Evolutionary conservation across 2,888 invertebrate species (phyloP), one percentile per base, ranked within the genome.

Genomic region (Coecobrya sp.): DNA sequence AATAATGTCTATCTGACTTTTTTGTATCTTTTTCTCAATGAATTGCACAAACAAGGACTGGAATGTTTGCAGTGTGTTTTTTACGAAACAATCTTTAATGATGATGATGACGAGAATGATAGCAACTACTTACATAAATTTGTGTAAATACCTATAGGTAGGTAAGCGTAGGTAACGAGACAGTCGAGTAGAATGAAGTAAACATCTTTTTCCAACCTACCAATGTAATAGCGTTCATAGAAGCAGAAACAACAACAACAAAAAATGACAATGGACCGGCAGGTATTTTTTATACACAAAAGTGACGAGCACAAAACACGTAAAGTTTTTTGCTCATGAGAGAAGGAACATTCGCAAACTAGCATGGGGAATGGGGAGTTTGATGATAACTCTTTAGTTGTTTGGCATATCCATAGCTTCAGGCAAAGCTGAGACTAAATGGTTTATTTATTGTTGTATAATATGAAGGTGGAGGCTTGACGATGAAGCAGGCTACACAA

Each of bases 1-100:
- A 59, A 4, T 2, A 55, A 55, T 13, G 59, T 59, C 59, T n/a
- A 19, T 25, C 65, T 27, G 7, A 8, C n/a, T 76, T 45, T 45
- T 49, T 49, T 22, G 11, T 30, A n/a, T 11, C 10, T 87, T 87
- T 87, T 87, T 87, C 59, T 87, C 87, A 87, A 87, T 87, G 87
- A 79, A 87, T 87, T 87, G 76, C 76, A 59, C 73, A 87, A 87
- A 62, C 76, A 76, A 76, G 85, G n/a, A 62, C 62, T 62, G 62
- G 36, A 62, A 68, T 68, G 10, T 45, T 45, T 45, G 84, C 59
- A 84, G 68, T 45, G 11, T n/a, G n/a, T n/a, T 42, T 52, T 79
- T 79, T 55, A 42, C 13, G n/a, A 79, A 79, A 52, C 52, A n/a
- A 42, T 79, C 45, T 79, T 52, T 25, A 52, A 27, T 55, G 79